These are phyloP conservation scores for Chelonus insularis DNA, from an alignment of 1,140 invertebrate species.

Conservation along the genomic window DNA sequence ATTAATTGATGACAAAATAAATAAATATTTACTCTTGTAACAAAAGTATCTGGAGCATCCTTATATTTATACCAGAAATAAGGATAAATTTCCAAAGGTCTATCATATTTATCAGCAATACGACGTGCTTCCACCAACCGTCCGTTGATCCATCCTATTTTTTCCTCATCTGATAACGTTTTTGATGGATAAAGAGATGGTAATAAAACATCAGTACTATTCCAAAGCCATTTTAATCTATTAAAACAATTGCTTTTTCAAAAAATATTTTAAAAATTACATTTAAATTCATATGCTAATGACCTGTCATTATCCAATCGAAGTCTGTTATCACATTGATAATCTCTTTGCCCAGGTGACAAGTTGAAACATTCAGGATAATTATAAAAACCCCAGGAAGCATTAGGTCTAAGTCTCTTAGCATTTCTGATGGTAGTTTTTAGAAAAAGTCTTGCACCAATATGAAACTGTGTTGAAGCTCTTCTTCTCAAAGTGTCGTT, in stretches of 20 bases:
- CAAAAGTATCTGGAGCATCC: constrained; percentile 55
- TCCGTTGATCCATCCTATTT: constrained; percentile 64
- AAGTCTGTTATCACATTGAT: constrained; percentile 60
- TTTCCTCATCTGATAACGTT: constrained; percentile 51
- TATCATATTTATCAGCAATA: constrained; percentile 48
- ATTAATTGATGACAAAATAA: no score
- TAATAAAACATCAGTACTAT: constrained; percentile 62
- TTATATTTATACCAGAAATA: constrained; percentile 75
- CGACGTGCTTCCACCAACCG: constrained; percentile 66
- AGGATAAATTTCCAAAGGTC: constrained; percentile 57
- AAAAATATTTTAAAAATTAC: not conserved
- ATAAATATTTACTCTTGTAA: no score
- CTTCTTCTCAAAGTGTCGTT: constrained; percentile 60
- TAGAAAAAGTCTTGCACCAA: constrained; percentile 67
- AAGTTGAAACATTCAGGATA: constrained; percentile 81
- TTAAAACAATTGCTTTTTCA: no score
- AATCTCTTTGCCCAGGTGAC: constrained; percentile 58
- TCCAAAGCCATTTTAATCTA: constrained; percentile 78
- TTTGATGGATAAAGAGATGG: constrained; percentile 71
- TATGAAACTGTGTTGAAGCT: constrained; percentile 66
- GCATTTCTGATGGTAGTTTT: constrained; percentile 67
- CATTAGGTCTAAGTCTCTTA: constrained; percentile 67
- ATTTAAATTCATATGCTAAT: constrained; percentile 20
- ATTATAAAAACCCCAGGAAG: constrained; percentile 79
- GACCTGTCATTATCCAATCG: constrained; percentile 68